Conservation (phyloP, 2,797 vertebrate genomes). For the Peromyscus eremicus region DNA sequence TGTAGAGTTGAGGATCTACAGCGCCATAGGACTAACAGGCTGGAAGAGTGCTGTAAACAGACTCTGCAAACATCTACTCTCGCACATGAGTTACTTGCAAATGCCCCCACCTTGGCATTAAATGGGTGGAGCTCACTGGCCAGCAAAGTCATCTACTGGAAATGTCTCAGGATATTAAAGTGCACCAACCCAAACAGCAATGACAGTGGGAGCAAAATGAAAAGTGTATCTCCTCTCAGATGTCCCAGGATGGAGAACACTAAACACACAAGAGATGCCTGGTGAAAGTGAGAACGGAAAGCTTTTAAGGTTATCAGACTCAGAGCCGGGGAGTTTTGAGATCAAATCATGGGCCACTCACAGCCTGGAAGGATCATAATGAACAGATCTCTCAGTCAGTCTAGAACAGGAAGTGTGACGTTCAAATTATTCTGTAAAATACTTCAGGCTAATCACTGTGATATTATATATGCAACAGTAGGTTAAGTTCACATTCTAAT, state of each 20-base stretch:
- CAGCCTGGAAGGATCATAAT: background rate
- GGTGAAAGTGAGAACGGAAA: background rate
- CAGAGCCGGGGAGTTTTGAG: background rate
- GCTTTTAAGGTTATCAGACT: background rate
- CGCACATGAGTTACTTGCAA: background rate
- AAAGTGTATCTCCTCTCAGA: background rate
- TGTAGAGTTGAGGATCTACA: background rate
- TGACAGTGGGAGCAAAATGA: background rate
- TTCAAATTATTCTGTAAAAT: background rate
- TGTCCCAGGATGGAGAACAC: background rate
- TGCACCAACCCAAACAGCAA: background rate
- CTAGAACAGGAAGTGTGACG: background rate
- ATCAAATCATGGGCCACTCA: background rate
- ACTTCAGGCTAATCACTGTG: background rate
- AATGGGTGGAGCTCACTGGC: background rate
- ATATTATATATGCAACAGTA: background rate
- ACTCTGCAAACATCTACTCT: background rate
- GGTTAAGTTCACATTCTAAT: background rate
- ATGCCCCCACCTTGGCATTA: background rate
- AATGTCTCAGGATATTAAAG: background rate
- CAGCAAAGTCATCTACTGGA: background rate
- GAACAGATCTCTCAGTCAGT: background rate
- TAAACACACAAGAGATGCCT: background rate
- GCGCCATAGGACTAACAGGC: background rate
- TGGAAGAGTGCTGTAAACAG: background rate